Evolutionary conservation across 2,888 invertebrate species (phyloP).

Genomic region (Limnephilus auricula): DNA sequence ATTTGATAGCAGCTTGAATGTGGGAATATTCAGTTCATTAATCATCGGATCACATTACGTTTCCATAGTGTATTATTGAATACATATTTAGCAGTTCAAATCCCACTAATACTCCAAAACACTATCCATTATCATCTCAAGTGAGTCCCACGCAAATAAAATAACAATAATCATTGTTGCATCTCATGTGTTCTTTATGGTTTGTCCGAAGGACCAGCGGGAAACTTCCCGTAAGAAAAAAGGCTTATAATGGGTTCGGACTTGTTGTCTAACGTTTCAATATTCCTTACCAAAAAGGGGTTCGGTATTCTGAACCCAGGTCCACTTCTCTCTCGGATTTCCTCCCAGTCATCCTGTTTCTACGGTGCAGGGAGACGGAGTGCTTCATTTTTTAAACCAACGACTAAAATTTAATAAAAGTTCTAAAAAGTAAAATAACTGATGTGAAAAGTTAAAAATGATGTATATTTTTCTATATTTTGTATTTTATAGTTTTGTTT

Average conservation of each 20-base stretch:
- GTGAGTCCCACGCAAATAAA: slow-evolving; percentile 43
- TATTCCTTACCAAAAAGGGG: slow-evolving; percentile 21
- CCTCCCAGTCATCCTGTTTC: slow-evolving; percentile 24
- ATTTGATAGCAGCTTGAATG: neutral
- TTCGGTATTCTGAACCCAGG: neutral
- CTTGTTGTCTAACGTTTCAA: slow-evolving; percentile 47
- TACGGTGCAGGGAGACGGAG: slow-evolving; percentile 18
- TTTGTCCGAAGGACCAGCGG: neutral
- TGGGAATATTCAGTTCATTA: neutral
- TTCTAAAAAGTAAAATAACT: too few relatives aligned
- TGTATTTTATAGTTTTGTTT: too few relatives aligned
- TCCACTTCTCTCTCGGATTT: slow-evolving; percentile 37
- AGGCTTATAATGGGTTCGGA: neutral
- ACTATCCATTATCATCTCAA: slow-evolving; percentile 38
- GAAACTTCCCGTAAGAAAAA: slow-evolving; percentile 29
- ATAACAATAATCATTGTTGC: neutral
- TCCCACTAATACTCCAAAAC: slow-evolving; percentile 29
- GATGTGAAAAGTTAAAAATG: too few relatives aligned
- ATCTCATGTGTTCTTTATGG: neutral
- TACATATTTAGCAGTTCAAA: neutral
- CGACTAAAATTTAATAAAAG: neutral
- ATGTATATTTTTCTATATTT: too few relatives aligned
- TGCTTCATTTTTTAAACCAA: neutral
- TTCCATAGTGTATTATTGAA: slow-evolving; percentile 24
- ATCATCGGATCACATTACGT: slow-evolving; percentile 8